A percentile compares a stretch with the other conserved stretches of the same genome.
phyloP scores from a whole-genome alignment of 2,888 invertebrate species.

The Lycocerus yunnanus region DNA sequence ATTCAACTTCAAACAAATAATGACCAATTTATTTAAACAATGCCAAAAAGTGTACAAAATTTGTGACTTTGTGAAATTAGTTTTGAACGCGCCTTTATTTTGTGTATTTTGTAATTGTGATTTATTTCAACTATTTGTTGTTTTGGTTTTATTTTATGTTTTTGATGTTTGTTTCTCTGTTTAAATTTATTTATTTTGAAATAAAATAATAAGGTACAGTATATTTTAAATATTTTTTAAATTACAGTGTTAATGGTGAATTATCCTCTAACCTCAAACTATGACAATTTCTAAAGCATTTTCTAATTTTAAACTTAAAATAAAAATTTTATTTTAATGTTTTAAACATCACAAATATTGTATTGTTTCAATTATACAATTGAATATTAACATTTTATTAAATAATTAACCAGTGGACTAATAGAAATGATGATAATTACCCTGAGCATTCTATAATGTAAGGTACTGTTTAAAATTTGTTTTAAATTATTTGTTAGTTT shows the following conservation, averaged over 20 bases:
- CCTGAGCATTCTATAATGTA: neutral
- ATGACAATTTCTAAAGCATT: neutral
- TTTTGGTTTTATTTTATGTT: conserved; percentile 2
- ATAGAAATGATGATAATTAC: neutral
- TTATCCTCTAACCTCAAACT: conserved; percentile 16
- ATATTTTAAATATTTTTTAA: neutral
- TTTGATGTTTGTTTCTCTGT: neutral
- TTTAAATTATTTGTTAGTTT: neutral
- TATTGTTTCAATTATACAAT: neutral
- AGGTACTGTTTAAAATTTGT: neutral
- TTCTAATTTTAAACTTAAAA: neutral
- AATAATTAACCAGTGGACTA: neutral
- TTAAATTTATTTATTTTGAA: neutral
- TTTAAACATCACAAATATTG: neutral
- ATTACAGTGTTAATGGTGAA: neutral
- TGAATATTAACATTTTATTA: neutral
- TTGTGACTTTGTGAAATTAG: conserved; percentile 14
- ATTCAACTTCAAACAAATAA: neutral
- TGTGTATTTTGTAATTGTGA: conserved; percentile 7
- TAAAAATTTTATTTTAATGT: neutral
- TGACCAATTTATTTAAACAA: conserved; percentile 5
- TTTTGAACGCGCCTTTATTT: conserved; percentile 23
- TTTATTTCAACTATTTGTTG: neutral
- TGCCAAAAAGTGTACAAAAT: neutral
- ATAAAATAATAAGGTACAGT: conserved; percentile 11